Evolutionary conservation across 2,797 vertebrate genomes (phyloP).

Genomic region (Manis crassicaudata): DNA sequence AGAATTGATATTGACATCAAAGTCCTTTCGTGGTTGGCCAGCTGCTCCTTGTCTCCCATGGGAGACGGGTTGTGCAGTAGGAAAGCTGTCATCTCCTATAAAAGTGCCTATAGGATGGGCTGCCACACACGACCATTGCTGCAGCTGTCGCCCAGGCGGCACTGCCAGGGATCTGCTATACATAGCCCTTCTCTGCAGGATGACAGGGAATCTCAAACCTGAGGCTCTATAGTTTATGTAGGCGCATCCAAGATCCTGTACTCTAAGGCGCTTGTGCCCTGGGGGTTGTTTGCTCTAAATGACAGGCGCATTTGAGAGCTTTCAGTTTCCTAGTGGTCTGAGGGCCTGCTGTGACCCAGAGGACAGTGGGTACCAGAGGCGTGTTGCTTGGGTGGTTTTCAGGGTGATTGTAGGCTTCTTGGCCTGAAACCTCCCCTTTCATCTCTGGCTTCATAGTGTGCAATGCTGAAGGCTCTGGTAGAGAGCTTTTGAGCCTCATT

Average conservation of each 20-base stretch:
- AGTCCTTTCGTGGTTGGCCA: slow-evolving; percentile 59
- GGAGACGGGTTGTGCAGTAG: slow-evolving; percentile 12
- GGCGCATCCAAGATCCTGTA: not conserved
- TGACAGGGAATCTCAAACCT: not conserved
- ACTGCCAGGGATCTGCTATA: slow-evolving; percentile 13
- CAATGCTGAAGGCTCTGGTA: not conserved
- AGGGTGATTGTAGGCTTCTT: not conserved
- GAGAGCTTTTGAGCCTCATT: slow-evolving; percentile 34
- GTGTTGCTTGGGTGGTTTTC: slow-evolving; percentile 29
- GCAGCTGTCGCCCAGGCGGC: slow-evolving; percentile 53
- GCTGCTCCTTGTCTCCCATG: slow-evolving; percentile 63
- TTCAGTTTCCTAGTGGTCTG: not conserved
- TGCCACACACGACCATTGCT: not conserved
- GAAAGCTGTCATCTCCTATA: slow-evolving; percentile 69
- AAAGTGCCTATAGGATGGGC: slow-evolving; percentile 47
- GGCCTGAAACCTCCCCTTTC: not conserved
- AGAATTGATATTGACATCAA: slow-evolving; percentile 64
- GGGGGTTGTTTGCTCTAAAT: not conserved
- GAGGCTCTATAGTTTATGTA: not conserved
- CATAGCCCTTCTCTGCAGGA: not conserved
- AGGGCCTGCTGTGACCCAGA: not conserved
- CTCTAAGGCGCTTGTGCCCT: not conserved
- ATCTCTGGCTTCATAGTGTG: not conserved
- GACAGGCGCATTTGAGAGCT: not conserved
- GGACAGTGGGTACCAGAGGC: not conserved